Base-by-base conservation (phyloP, 2,113 vertebrate species). In the Tringa solitaria region DNA sequence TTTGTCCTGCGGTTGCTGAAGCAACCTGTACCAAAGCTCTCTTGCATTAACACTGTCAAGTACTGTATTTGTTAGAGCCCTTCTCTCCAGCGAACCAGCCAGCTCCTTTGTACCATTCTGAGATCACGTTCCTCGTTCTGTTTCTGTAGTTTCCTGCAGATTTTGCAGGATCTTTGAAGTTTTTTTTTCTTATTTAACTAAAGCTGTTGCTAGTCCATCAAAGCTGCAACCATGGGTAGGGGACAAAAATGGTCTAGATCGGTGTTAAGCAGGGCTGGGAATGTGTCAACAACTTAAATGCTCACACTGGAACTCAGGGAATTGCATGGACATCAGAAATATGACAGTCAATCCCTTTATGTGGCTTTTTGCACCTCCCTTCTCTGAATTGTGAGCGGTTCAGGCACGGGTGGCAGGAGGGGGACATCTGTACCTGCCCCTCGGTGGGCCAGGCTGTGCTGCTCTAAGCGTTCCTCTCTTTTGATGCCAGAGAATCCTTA, bases 1-100 rank as follows among this genome's bases (percentile, higher is more conserved):
- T 95, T 84, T 96, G 95, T 96, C 91, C 84, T 46, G 61, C 30
- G 65, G 80, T 81, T 97, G 91, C 94, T 96, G 94, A 95, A 95
- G 95, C 83, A 93, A 82, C 94, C 77, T 69, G 53, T 39, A 19
- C 4, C 4, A 79, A 84, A 93, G 80, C 94, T 93, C 14, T 56
- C 56, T 53, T 90, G 83, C 84, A 76, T 95, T 89, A 89, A 73
- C 67, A 3, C 86, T 68, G 41, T 83, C 37, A 43, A 81, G 81
- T 69, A 41, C 86, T 65, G 73, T 72, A 7, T 87, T 93, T 92
- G 79, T 95, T 32, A 53, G 86, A 94, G 74, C 37, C 46, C 45
- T 72, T 92, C 77, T 54, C 77, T 70, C 54, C 80, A 61, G 73
- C 26, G 65, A 37, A 20, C 46, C 39, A n/a, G 39, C 45, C 88